These are phyloP conservation scores for Lithobates pipiens DNA, from an alignment of 2,797 vertebrate genomes.

Conservation along the genomic window DNA sequence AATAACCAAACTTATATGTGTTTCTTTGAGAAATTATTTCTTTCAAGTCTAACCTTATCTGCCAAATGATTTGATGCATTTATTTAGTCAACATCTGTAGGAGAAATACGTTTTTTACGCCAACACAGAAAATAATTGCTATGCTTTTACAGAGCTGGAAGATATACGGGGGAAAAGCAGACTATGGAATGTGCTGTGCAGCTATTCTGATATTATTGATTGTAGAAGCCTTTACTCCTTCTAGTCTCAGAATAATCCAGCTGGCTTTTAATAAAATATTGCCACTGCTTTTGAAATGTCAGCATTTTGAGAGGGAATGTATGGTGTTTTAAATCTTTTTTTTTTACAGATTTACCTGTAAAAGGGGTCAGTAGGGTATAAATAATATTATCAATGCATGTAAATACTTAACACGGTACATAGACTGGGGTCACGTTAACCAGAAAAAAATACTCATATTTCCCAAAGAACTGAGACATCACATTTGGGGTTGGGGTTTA, in stretches of 20 bases:
- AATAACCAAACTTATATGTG: conserved; percentile 62
- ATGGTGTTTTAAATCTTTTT: neutral
- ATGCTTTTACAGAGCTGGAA: neutral
- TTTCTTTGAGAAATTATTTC: conserved; percentile 47
- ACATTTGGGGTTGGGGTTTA: too few relatives aligned
- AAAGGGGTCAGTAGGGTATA: too few relatives aligned
- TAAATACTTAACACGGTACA: too few relatives aligned
- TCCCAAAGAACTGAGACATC: too few relatives aligned
- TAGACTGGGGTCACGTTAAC: too few relatives aligned
- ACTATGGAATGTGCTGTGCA: neutral
- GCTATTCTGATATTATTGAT: neutral
- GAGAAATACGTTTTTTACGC: neutral
- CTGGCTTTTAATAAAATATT: neutral
- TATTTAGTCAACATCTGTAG: neutral
- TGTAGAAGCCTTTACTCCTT: neutral
- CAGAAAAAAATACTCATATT: too few relatives aligned
- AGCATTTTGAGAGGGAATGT: neutral
- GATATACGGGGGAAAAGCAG: neutral
- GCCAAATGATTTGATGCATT: conserved; percentile 12
- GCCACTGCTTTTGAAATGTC: neutral
- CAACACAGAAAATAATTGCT: neutral
- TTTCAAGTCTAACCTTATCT: conserved; percentile 28
- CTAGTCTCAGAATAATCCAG: neutral
- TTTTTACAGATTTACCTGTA: neutral
- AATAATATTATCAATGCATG: too few relatives aligned